Evolutionary conservation across 2,113 vertebrate species (phyloP), one percentile per base, ranked within the genome.

Genomic region (Tylochromis polylepis): DNA sequence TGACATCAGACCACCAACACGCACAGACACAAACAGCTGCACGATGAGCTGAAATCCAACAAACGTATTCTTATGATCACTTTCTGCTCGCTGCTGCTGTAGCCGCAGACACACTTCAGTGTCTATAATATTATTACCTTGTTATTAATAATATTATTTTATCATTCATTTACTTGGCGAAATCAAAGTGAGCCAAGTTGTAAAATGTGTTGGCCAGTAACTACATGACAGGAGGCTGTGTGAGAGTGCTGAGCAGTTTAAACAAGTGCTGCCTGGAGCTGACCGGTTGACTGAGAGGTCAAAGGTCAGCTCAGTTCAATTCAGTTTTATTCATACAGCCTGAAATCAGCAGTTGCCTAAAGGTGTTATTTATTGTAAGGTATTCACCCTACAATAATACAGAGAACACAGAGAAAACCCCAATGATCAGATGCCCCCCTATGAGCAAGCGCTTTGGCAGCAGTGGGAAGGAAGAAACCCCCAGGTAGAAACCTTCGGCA

Each of bases 81-180:
- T 62, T 62, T 36, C 0, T 62, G 59, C 18, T 60, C 5, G 15
- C 4, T 59, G 27, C 5, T 24, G 55, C 11, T 56, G 9, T 38
- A 38, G 3, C 9, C 9, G 7, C 36, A 38, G 8, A 9, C 38
- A 38, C 3, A 9, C 36, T 9, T 2, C 34, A 7, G 34, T 36
- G 8, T 36, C 34, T 36, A 36, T 36, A 36, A 8, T 2, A 5
- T 31, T 31, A 31, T 31, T 31, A 31, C 3, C 3, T 31, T 31
- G 31, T 31, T 31, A 31, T 4, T 31, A 31, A 31, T 31, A 31
- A 6, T 31, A 31, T 5, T 31, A 31, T 2, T 6, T 31, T 31
- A 31, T 31, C 31, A 31, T 31, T 6, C 5, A 31, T 31, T 6
- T 31, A 31, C 31, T 2, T 31, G 31, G 31, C 0, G 15, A 58